A percentile compares a stretch with the other conserved stretches of the same genome.
Conservation (phyloP, 2,797 vertebrate species). For the Myoxocephalus aenaeus region DNA sequence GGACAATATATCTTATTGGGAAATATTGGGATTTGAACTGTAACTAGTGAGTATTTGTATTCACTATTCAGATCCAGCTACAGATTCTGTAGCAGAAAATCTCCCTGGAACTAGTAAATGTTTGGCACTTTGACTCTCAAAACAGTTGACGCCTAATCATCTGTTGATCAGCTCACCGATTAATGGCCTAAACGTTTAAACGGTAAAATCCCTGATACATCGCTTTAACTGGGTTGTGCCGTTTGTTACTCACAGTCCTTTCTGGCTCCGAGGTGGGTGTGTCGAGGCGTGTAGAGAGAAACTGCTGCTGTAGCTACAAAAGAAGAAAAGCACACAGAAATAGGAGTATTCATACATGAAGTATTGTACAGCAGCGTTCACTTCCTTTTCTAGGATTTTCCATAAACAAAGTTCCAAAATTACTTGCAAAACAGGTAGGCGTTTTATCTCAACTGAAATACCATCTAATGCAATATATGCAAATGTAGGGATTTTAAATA, state of each 20-base stretch:
- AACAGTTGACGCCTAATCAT: not conserved
- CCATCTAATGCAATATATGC: not conserved
- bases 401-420: not conserved
- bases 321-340: conserved; percentile 34
- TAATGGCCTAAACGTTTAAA: not conserved
- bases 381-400: not conserved
- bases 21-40: not conserved
- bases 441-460: not conserved
- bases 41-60: not conserved
- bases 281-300: conserved; percentile 78
- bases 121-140: not conserved
- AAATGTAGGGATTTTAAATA: not conserved
- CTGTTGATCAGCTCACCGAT: not conserved
- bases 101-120: not conserved
- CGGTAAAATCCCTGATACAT: not conserved
- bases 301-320: conserved; percentile 75
- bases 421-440: not conserved
- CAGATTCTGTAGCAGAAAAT: not conserved
- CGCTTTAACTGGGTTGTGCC: not conserved
- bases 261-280: conserved; percentile 79
- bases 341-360: not conserved
- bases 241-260: conserved; percentile 84
- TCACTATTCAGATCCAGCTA: not conserved
- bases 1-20: too few species aligned
- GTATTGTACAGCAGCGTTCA: not conserved